Base-by-base conservation (phyloP, 2,113 vertebrate genomes). In the Embiotoca jacksoni region DNA sequence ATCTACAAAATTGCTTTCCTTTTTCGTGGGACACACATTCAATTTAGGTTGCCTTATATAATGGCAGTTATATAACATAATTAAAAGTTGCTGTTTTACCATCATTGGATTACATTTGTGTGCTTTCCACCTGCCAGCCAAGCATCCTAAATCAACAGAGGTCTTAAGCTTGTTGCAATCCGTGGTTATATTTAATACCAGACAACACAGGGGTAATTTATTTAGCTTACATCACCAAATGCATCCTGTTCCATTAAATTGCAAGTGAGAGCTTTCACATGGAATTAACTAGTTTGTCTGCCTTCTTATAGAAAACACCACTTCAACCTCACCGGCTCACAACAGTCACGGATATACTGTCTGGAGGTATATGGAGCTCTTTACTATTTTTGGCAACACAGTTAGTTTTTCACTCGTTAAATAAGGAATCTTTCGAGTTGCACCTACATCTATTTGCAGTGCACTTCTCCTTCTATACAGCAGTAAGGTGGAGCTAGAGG, bases 31-130 rank as follows among this genome's bases (percentile, higher is more conserved):
- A 62, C 32, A 84, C 78, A 81, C 54, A 76, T 88, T 89, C 61
- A 53, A 57, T 37, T 78, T 81, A 67, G 77, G 71, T 39, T 67
- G 37, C 32, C 55, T 93, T 93, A 88, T 80, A 78, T 85, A 93
- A 91, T 30, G 47, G 16, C 55, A 49, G 62, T 92, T 92, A 87
- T 58, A 65, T 83, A 89, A 90, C 59, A 76, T 82, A 83, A 91
- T 93, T 89, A 90, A 86, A 91, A 82, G 59, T 83, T 80, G 72
- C 39, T 61, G 35, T 87, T 88, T 77, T 83, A 67, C 60, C 60
- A 68, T 82, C 63, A 77, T 46, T 82, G 57, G 56, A 87, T 80
- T 86, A 72, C 64, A 56, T 78, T 78, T 46, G 35, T 82, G 74
- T 75, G 54, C 55, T 85, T 76, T 75, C 61, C 54, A 64, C 67